Evolutionary conservation across 2,888 invertebrate species (phyloP), one percentile per base, ranked within the genome.

Genomic region (Gibbula magus): DNA sequence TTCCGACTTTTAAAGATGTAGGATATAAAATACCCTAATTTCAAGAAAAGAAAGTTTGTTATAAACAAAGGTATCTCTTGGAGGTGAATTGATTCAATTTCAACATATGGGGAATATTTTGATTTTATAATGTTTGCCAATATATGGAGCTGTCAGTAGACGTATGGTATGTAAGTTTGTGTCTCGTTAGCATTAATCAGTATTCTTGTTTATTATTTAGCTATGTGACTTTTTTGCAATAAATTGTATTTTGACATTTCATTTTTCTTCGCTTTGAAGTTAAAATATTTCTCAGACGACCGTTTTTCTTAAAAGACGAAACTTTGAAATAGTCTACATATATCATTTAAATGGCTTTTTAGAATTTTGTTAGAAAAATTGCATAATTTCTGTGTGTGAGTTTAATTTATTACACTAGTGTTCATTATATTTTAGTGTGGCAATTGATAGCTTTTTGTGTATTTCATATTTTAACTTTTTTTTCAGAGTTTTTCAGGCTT

Each of bases 351-450:
- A 61, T 61, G 61, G 61, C 61, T 61, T 61, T 25, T 45, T 29
- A 61, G 61, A 61, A 25, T 29, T 45, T 10, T 25, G 29, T 61
- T 61, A 18, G 61, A 61, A 61, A n/a, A 10, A 61, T 4, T 61
- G 61, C 61, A 61, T 61, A 61, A 61, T 61, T 25, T 61, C 25
- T 25, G 61, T 25, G 61, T 29, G 61, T 25, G 61, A 16, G 29
- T 61, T 61, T 61, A 61, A 61, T 29, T 61, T 61, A 61, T 61
- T 29, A 25, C 61, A 61, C 61, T 16, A 61, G 61, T 61, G 61
- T 61, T 61, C 61, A 61, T 25, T 61, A 29, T 29, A 25, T 45
- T 61, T 13, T 61, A 29, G 61, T 61, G 61, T 61, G 61, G 61
- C 61, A 61, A 29, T 18, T 16, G 29, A 25, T 61, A 29, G 29